phyloP scores from a whole-genome alignment of 2,888 invertebrate species.

The Tillus elongatus region DNA sequence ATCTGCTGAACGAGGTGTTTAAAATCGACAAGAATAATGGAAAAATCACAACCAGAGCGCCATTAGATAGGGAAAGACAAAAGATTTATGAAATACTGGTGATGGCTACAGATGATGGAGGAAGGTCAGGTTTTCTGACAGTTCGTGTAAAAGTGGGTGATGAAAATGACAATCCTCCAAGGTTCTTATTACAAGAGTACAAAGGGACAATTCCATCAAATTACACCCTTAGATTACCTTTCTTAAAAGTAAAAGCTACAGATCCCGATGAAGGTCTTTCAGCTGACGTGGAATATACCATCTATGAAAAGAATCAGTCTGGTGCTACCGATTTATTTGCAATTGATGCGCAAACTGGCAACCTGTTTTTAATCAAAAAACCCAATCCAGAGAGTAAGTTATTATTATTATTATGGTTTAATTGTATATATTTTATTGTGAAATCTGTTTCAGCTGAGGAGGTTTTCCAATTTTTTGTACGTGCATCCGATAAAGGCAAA shows the following conservation, averaged over 20 bases:
- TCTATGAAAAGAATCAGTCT: conserved; percentile 60
- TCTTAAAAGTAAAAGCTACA: conserved; percentile 59
- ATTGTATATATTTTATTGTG: not conserved
- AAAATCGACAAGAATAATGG: conserved; percentile 63
- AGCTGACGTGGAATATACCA: conserved; percentile 64
- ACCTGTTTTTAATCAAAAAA: conserved; percentile 57
- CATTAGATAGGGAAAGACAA: conserved; percentile 66
- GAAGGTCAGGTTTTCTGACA: conserved; percentile 63
- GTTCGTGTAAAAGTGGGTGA: conserved; percentile 75
- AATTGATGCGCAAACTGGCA: conserved; percentile 66
- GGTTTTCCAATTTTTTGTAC: conserved; percentile 79
- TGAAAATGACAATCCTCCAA: conserved; percentile 75
- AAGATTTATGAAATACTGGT: conserved; percentile 67
- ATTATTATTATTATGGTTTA: not conserved
- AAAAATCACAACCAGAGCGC: conserved; percentile 51
- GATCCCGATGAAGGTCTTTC: conserved; percentile 71
- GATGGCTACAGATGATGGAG: conserved; percentile 74
- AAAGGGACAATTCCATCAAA: conserved; percentile 61
- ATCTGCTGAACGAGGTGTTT: conserved; percentile 62
- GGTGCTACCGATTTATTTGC: conserved; percentile 60
- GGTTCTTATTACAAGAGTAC: conserved; percentile 67
- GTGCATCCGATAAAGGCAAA: conserved; percentile 74
- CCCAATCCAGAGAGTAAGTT: conserved; percentile 45
- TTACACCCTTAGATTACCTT: conserved; percentile 47
- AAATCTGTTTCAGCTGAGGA: conserved; percentile 53